Percentiles rank a stretch among this genome's conserved stretches.
Conservation (phyloP, 2,888 invertebrate species). For the Meghimatium bilineatum region DNA sequence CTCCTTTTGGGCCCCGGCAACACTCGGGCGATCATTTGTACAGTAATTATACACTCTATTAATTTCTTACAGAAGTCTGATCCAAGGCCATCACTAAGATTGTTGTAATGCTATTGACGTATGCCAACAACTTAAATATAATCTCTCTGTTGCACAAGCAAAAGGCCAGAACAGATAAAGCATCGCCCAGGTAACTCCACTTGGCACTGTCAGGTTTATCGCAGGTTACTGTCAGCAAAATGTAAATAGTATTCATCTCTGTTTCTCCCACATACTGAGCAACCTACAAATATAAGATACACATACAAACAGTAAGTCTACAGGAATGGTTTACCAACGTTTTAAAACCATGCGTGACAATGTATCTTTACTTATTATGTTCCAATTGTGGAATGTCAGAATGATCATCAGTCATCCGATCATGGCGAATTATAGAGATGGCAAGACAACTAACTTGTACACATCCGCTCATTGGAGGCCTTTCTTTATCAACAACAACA, state of each 20-base stretch:
- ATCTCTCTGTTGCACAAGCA: slow-evolving; percentile 41
- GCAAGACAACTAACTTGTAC: too few species aligned
- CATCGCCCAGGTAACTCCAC: slow-evolving; percentile 41
- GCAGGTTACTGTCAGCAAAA: slow-evolving; percentile 31
- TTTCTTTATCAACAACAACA: too few species aligned
- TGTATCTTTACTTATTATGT: too few species aligned
- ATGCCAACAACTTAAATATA: slow-evolving; percentile 28
- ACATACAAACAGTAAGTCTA: not conserved
- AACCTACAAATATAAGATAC: slow-evolving; percentile 1
- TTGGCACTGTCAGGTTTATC: slow-evolving; percentile 39
- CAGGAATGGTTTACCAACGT: too few species aligned
- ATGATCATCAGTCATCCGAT: too few species aligned
- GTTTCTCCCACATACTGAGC: slow-evolving; percentile 41
- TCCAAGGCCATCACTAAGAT: slow-evolving; percentile 32
- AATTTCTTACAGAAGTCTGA: slow-evolving; percentile 26
- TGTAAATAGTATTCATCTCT: slow-evolving; percentile 35
- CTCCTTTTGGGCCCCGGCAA: too few species aligned
- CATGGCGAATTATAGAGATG: too few species aligned
- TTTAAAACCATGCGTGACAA: too few species aligned
- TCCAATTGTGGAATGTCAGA: too few species aligned
- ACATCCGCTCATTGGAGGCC: too few species aligned
- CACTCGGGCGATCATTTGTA: too few species aligned
- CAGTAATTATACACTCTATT: too few species aligned
- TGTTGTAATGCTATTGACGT: slow-evolving; percentile 28
- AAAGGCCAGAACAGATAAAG: slow-evolving; percentile 30